Evolutionary conservation across 2,797 vertebrate species (phyloP), one percentile per base, ranked within the genome.

Genomic region (Agapornis canus): DNA sequence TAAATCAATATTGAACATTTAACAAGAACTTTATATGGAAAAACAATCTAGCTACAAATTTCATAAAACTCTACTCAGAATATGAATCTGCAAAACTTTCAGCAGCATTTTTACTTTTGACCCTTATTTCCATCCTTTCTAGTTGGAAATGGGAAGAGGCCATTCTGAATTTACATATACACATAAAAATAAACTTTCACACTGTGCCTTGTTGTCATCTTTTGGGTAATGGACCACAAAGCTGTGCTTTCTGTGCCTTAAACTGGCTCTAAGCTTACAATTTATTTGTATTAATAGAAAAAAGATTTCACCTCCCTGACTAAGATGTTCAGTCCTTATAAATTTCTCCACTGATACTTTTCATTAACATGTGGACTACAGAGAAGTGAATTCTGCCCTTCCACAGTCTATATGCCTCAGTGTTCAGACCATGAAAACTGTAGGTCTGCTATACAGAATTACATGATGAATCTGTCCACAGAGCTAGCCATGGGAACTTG

Each of bases 211-310:
- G 27, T 72, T 49, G 27, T 31, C 31, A 27, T 42, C 39, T 79
- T 52, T 72, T 42, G 78, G 18, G 12, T 22, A 35, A 48, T 0
- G 7, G 32, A 63, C 20, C n/a, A 70, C 1, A 0, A 0, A 45
- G 29, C 2, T 48, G 25, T 27, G 13, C 9, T 51, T 12, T 65
- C 17, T 27, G 43, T 39, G 47, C 22, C 48, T 37, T 56, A 21
- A 45, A 48, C 8, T 19, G 12, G 11, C 48, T 76, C 64, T 42
- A 70, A 69, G 25, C 11, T 35, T 25, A 35, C 10, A 51, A 43
- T 10, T 37, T 70, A 15, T 23, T 82, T 73, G 56, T 32, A 84
- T 35, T 72, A 45, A 49, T 12, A 61, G 13, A 63, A 31, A 63
- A 71, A 20, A 71, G 22, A 54, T 32, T 48, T 65, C 21, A 31